Conservation (phyloP, 2,888 invertebrate genomes). For the Oligia latruncula region DNA sequence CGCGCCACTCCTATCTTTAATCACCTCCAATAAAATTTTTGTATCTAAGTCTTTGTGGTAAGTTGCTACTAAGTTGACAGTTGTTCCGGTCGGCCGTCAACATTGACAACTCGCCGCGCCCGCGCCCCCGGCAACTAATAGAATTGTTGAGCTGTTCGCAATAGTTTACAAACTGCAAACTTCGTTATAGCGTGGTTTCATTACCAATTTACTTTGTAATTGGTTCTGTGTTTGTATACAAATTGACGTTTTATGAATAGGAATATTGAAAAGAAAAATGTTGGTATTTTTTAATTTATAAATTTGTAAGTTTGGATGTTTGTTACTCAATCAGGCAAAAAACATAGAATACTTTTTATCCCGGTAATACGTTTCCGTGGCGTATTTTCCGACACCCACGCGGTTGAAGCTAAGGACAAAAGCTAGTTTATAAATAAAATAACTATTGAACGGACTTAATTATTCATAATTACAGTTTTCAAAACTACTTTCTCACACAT, state of each 20-base stretch:
- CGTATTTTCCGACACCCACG: not conserved
- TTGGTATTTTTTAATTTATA: not conserved
- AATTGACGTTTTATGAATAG: slow-evolving; percentile 6
- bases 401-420: not conserved
- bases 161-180: slow-evolving; percentile 72
- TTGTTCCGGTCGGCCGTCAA: slow-evolving; percentile 57
- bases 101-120: slow-evolving; percentile 63
- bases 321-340: not conserved
- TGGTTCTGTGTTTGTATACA: slow-evolving; percentile 42
- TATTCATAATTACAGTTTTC: not conserved
- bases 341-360: not conserved
- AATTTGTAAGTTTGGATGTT: not conserved
- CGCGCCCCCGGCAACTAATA: slow-evolving; percentile 72
- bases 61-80: slow-evolving; percentile 59
- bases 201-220: slow-evolving; percentile 59
- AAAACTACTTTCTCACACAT: not conserved
- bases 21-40: not conserved
- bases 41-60: not conserved
- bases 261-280: not conserved
- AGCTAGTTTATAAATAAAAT: not conserved
- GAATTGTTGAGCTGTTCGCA: slow-evolving; percentile 78
- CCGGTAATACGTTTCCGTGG: not conserved
- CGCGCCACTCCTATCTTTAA: not conserved
- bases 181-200: slow-evolving; percentile 59
- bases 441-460: not conserved